Conservation (phyloP, 1,140 invertebrate genomes). For the Zaprionus africanus region DNA sequence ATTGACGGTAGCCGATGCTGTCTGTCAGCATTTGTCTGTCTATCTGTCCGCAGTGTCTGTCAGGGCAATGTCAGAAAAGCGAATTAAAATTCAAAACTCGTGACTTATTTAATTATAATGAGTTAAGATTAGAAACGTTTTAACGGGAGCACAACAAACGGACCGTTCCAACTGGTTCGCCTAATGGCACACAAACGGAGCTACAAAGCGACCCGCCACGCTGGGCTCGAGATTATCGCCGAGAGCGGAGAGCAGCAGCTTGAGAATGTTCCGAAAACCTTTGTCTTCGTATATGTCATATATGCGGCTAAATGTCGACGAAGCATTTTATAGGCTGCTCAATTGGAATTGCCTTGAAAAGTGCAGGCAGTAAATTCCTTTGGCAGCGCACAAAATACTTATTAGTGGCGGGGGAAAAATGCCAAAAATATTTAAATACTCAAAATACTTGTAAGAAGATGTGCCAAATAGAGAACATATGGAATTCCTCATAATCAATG, state of each 20-base stretch:
- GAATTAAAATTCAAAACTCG: constrained; percentile 83
- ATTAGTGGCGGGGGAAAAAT: constrained; percentile 4
- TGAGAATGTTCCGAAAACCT: constrained; percentile 33
- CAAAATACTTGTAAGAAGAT: background rate
- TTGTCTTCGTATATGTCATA: constrained; percentile 31
- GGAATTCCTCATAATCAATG: background rate
- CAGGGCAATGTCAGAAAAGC: constrained; percentile 57
- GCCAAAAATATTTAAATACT: background rate
- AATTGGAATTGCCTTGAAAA: background rate
- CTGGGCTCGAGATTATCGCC: constrained; percentile 22
- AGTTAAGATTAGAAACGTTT: constrained; percentile 80
- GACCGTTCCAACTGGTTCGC: constrained; percentile 44
- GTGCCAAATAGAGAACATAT: background rate
- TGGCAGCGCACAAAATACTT: constrained; percentile 10
- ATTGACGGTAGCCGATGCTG: constrained; percentile 77
- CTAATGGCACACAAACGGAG: constrained; percentile 63
- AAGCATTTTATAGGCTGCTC: background rate
- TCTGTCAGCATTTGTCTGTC: constrained; percentile 57
- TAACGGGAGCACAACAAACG: constrained; percentile 61
- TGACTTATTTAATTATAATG: constrained; percentile 83
- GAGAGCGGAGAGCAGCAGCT: background rate
- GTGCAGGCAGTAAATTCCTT: constrained; percentile 2
- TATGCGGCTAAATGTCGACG: constrained; percentile 34
- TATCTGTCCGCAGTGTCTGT: constrained; percentile 35
- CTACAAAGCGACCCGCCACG: constrained; percentile 38